phyloP scores from a whole-genome alignment of 2,888 invertebrate genomes.

The Oithona nana region DNA sequence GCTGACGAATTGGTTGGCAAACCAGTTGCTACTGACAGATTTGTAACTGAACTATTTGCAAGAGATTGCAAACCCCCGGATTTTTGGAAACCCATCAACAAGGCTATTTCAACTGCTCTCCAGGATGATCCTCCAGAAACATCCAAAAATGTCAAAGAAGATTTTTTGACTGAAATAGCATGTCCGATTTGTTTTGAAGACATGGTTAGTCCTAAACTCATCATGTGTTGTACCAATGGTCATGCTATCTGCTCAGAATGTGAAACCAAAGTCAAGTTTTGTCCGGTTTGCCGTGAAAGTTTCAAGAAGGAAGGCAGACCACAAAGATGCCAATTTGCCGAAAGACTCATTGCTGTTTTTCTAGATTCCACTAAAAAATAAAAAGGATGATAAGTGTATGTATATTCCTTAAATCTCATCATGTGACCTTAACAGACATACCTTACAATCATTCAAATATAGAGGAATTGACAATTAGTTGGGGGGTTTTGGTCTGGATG shows the following conservation, averaged over 20 bases:
- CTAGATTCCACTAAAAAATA: no score
- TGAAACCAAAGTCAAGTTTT: background rate
- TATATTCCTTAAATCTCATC: no score
- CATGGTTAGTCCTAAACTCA: background rate
- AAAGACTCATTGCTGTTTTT: background rate
- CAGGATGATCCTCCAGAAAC: background rate
- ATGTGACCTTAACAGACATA: no score
- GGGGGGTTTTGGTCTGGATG: no score
- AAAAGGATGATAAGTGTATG: no score
- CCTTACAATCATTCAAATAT: no score
- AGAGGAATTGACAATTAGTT: no score
- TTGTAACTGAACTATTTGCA: background rate
- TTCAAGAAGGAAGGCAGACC: background rate
- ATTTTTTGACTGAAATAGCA: background rate
- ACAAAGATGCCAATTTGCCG: background rate
- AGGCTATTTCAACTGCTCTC: background rate
- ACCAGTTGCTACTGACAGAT: conserved; percentile 5
- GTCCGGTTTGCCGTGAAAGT: background rate
- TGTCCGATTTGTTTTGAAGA: background rate
- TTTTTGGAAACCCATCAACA: background rate
- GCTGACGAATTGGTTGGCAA: conserved; percentile 4
- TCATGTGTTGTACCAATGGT: background rate
- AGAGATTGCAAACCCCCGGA: background rate
- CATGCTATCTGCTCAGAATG: background rate
- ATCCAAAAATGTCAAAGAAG: background rate